A percentile compares a stretch with the other conserved stretches of the same genome.
These are phyloP conservation scores for human (Homo sapiens) DNA, from an alignment of 2,113 vertebrate genomes.

Conservation along the genomic window GRCh38 chr17:28477501-28478000, in stretches of 20 bases:
- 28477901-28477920: too few relatives aligned
- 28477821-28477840: too few relatives aligned
- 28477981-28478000: too few relatives aligned
- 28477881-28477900: too few relatives aligned
- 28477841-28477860: too few relatives aligned
- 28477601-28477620: background rate
- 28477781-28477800: too few relatives aligned
- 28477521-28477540: background rate
- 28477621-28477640: background rate
- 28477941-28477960: too few relatives aligned
- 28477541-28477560: background rate
- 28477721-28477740: background rate
- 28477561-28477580: background rate
- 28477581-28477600: background rate
- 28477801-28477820: too few relatives aligned
- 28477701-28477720: background rate
- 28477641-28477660: background rate
- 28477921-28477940: too few relatives aligned
- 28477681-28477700: background rate
- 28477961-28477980: too few relatives aligned
- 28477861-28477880: too few relatives aligned
- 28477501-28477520: background rate
- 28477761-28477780: too few relatives aligned
- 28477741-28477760: constrained; percentile 3
- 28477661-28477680: background rate